Base-by-base conservation (phyloP, 2,797 vertebrate species). In the Oreonectes daqikongensis region DNA sequence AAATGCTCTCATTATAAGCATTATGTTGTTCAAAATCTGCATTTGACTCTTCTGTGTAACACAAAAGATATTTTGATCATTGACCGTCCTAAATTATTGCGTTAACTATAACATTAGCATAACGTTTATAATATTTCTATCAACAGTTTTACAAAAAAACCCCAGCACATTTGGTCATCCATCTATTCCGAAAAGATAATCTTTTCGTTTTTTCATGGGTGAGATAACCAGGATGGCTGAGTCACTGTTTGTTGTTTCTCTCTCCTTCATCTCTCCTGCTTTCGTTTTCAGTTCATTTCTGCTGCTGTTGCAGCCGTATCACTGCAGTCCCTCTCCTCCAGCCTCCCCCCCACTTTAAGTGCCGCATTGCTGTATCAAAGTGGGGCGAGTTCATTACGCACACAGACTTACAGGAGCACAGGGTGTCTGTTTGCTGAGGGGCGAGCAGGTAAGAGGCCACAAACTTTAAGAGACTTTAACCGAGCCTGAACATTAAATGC, bases 331-430 rank as follows among this genome's bases (percentile, higher is more conserved):
- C 61, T 53, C 48, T 18, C 61, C 63, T 30, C n/a, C 53, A 57
- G 17, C 76, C 53, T 24, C 61, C 57, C 69, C 67, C 67, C 0
- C 55, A 59, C 55, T 42, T 61, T 72, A 40, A 73, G 26, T 82
- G 73, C 75, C 77, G 81, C 83, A 84, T 81, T 84, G 78, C 78
- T 70, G 74, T 80, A 69, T 73, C 72, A 72, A 73, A 77, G 74
- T 70, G 65, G 78, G 78, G 59, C 66, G 79, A 75, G 73, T 79
- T 81, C 65, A 66, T 75, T 68, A 71, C 80, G 52, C 68, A 79
- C 71, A 52, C 66, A 61, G 72, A 68, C 55, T 75, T 59, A 24
- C 48, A 66, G 73, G 55, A 52, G 64, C 7, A 14, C 72, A 66
- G 22, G 63, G 53, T 42, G 28, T 72, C 50, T 24, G 80, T 69